These are phyloP conservation scores for Seriola dumerili DNA, from an alignment of 2,113 vertebrate genomes.

Conservation along the genomic window DNA sequence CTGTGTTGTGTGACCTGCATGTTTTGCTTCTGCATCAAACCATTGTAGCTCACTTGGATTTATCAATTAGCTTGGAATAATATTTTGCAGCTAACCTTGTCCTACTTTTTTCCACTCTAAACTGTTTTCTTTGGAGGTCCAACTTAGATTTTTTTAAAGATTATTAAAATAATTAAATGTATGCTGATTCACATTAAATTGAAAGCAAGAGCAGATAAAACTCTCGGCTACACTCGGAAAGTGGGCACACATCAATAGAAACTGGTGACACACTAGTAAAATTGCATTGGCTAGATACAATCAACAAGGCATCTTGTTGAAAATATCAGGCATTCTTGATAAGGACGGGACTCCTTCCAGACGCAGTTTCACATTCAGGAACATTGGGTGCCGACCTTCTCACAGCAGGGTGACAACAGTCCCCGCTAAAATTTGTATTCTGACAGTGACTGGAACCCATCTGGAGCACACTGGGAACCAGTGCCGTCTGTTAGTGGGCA, in stretches of 20 bases:
- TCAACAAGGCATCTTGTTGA: constrained; percentile 1
- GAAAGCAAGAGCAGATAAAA: constrained; percentile 5
- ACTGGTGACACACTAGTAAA: not conserved
- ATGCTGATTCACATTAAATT: not conserved
- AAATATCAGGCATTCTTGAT: constrained; percentile 27
- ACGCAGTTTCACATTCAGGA: not conserved
- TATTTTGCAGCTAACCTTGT: not conserved
- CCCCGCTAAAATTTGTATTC: constrained; percentile 40
- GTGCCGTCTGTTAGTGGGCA: constrained; percentile 23
- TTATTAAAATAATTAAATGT: not conserved
- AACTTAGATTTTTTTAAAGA: not conserved
- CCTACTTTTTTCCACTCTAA: not conserved
- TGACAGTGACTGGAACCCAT: constrained; percentile 39
- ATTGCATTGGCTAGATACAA: constrained; percentile 5
- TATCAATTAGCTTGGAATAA: not conserved
- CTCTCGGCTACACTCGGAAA: not conserved
- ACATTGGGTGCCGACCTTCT: constrained; percentile 27
- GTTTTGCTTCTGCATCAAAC: constrained; percentile 11
- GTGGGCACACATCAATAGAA: not conserved
- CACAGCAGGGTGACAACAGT: constrained; percentile 23
- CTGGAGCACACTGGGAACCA: constrained; percentile 30
- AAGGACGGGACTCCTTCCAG: constrained; percentile 35
- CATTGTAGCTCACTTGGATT: not conserved
- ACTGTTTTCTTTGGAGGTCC: not conserved
- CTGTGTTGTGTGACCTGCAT: not conserved